Conservation (phyloP, 2,888 invertebrate genomes). For the Micropterix aruncella region DNA sequence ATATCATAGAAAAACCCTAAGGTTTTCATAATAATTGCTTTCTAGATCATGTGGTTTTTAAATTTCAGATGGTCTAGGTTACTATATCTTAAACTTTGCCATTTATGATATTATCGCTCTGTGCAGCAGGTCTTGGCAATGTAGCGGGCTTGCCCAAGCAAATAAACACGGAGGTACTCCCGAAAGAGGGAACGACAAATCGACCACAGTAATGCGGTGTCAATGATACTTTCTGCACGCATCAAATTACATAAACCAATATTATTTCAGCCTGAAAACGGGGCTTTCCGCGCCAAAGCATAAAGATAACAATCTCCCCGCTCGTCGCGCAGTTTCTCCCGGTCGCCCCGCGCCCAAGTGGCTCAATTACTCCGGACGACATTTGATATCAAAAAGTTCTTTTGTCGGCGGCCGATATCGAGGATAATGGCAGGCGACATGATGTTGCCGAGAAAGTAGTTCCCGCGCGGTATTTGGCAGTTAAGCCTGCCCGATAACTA, state of each 20-base stretch:
- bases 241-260: not conserved
- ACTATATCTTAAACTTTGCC: too few relatives aligned
- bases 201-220: not conserved
- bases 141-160: too few relatives aligned
- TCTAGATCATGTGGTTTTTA: too few relatives aligned
- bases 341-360: not conserved
- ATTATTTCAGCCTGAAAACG: not conserved
- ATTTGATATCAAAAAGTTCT: not conserved
- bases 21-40: too few relatives aligned
- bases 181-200: too few relatives aligned
- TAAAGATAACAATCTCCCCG: not conserved
- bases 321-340: not conserved
- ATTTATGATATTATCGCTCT: too few relatives aligned
- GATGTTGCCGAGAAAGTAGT: not conserved
- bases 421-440: not conserved
- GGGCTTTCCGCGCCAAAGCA: not conserved
- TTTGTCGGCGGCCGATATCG: not conserved
- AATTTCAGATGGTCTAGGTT: too few relatives aligned
- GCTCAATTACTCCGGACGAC: not conserved
- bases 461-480: not conserved
- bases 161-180: too few relatives aligned
- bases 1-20: too few relatives aligned
- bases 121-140: too few relatives aligned
- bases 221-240: not conserved
- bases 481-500: not conserved